Evolutionary conservation across 2,888 invertebrate species (phyloP).

Genomic region (Nephrotoma appendiculata): DNA sequence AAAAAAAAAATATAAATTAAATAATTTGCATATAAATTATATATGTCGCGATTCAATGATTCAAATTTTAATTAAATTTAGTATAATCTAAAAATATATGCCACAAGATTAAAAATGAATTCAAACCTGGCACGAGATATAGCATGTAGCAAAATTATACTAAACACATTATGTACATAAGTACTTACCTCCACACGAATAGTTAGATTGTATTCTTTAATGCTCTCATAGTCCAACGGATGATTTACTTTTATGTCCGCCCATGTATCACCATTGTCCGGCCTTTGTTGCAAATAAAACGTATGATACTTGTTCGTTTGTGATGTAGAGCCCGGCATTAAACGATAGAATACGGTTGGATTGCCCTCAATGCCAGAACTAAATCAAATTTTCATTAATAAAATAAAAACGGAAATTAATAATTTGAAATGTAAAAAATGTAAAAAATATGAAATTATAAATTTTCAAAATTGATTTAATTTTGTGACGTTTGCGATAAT

Average conservation of each 20-base stretch:
- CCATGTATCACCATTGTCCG: slow-evolving; percentile 86
- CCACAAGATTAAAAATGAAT: not conserved
- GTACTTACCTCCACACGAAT: slow-evolving; percentile 81
- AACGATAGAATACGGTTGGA: slow-evolving; percentile 87
- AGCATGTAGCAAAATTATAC: not conserved
- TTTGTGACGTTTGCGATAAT: not conserved
- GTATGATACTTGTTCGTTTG: slow-evolving; percentile 94
- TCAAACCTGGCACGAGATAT: not conserved
- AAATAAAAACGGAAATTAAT: not conserved
- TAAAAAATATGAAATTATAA: not conserved
- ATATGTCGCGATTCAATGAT: not conserved
- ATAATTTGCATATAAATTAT: not conserved
- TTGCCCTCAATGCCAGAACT: slow-evolving; percentile 94
- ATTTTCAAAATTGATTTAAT: not conserved
- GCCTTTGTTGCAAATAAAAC: slow-evolving; percentile 88
- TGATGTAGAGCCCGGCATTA: slow-evolving; percentile 91
- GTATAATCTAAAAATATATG: not conserved
- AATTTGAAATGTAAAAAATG: not conserved
- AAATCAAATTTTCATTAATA: slow-evolving; percentile 17
- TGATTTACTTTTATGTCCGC: slow-evolving; percentile 94
- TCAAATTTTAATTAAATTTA: not conserved
- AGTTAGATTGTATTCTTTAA: slow-evolving; percentile 89
- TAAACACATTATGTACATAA: not conserved
- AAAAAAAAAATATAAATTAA: not conserved
- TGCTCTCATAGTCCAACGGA: slow-evolving; percentile 86